A percentile compares a stretch with the other conserved stretches of the same genome.
Conservation (phyloP, 2,113 vertebrate genomes). For the Podilymbus podiceps region DNA sequence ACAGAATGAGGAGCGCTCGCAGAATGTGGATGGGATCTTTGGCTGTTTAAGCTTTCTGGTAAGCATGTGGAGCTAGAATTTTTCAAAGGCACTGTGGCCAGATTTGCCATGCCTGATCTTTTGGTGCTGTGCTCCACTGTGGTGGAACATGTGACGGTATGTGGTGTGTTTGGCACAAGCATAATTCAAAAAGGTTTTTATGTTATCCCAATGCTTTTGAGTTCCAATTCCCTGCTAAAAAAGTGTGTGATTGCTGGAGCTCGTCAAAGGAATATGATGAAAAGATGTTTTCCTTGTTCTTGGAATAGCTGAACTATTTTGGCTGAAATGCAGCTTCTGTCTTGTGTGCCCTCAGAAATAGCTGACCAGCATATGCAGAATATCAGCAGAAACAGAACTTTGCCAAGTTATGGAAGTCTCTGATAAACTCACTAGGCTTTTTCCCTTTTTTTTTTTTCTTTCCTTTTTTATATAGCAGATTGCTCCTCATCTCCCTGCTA, state of each 20-base stretch:
- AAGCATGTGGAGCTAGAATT: not conserved
- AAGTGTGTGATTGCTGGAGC: not conserved
- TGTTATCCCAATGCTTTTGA: not conserved
- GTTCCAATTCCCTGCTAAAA: not conserved
- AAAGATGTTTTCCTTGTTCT: not conserved
- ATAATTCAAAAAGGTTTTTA: not conserved
- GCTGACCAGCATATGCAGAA: not conserved
- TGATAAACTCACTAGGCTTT: not conserved
- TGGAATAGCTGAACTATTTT: not conserved
- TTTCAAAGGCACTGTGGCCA: not conserved
- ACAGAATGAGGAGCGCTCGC: rapidly evolving
- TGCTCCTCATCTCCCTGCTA: not conserved
- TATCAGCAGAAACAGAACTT: not conserved
- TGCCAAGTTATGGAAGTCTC: not conserved
- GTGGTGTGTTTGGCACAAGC: not conserved
- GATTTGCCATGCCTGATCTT: not conserved
- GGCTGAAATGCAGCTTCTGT: not conserved
- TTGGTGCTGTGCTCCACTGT: not conserved
- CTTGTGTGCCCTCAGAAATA: not conserved
- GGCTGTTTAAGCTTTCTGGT: not conserved
- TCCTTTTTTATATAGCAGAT: not conserved
- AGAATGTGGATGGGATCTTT: not conserved
- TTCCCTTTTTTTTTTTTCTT: not conserved
- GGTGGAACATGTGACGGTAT: not conserved
- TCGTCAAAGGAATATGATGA: not conserved